Evolutionary conservation across 2,113 vertebrate species (phyloP), one percentile per base, ranked within the genome.

Genomic region (Crypturellus undulatus): DNA sequence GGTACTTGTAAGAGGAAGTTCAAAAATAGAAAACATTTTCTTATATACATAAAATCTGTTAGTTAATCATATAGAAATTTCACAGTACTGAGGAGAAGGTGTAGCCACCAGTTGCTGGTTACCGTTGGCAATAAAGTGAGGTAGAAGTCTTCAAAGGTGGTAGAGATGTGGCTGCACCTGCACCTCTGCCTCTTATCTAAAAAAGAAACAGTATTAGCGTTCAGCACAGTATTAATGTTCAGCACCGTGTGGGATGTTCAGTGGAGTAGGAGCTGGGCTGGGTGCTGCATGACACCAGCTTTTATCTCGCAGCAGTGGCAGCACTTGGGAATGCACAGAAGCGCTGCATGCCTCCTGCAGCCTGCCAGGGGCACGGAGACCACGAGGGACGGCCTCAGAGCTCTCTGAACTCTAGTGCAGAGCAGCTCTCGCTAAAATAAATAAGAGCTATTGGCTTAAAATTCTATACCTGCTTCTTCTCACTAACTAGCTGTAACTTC

Each of bases 91-190:
- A 19, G n/a, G 24, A 8, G 76, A 43, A 25, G 19, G 70, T 54
- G 65, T n/a, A 38, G n/a, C 45, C 22, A 12, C 40, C 30, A 10
- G 24, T 20, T 22, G 32, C 6, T 12, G 1, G 30, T 2, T 3
- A 34, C 3, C 3, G 13, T 21, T 26, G 88, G 47, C 26, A 40
- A 52, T 43, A 38, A 3, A 5, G 15, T 45, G 97, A 97, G 98
- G 98, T 97, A 97, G 97, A 52, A 8, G 18, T 54, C 73, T 19
- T n/a, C 2, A 0, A 14, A 7, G 45, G 64, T 6, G 32, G 54
- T 6, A 9, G 7, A 71, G 15, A 0, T 18, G 13, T 1, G 2
- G 51, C 12, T 47, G 58, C 26, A 47, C 7, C 2, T 47, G 65
- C 32, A 34, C 30, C 10, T 17, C n/a, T 17, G 42, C 51, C 51